Evolutionary conservation across 2,888 invertebrate species (phyloP).

Genomic region (Adelognathus sp.): DNA sequence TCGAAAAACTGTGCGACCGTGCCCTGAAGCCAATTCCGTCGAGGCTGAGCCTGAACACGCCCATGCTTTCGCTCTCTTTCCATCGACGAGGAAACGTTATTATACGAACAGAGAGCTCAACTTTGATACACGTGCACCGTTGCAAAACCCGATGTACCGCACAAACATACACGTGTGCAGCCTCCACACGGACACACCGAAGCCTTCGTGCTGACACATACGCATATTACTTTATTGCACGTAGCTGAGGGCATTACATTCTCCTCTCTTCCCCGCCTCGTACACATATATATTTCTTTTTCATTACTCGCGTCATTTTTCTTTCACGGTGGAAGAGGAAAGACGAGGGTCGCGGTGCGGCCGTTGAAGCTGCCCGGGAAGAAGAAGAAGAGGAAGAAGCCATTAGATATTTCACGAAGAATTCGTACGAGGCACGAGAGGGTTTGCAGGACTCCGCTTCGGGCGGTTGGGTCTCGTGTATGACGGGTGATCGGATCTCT

Average conservation of each 20-base stretch:
- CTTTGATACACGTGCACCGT: conserved; percentile 19
- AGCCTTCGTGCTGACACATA: neutral
- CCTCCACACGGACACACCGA: neutral
- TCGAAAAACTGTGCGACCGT: conserved; percentile 51
- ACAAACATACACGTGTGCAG: neutral
- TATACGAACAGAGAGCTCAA: conserved; percentile 50
- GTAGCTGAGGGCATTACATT: conserved; percentile 1
- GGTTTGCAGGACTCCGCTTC: neutral
- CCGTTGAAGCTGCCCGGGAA: neutral
- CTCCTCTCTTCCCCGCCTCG: neutral
- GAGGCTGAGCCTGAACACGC: conserved; percentile 23
- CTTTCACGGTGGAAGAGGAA: conserved; percentile 1
- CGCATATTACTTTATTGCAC: neutral
- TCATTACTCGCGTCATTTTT: conserved; percentile 42
- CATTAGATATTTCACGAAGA: conserved; percentile 1
- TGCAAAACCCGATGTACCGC: conserved; percentile 10
- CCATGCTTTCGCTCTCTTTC: conserved; percentile 52
- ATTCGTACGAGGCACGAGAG: neutral
- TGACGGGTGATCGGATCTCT: conserved; percentile 52
- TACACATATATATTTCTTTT: conserved; percentile 33
- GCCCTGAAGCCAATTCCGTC: conserved; percentile 52
- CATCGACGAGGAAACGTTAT: conserved; percentile 48
- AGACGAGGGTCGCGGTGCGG: neutral
- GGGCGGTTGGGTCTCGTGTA: neutral
- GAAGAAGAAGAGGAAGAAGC: neutral